phyloP scores from a whole-genome alignment of 2,113 vertebrate genomes.

The Gopherus evgoodei region DNA sequence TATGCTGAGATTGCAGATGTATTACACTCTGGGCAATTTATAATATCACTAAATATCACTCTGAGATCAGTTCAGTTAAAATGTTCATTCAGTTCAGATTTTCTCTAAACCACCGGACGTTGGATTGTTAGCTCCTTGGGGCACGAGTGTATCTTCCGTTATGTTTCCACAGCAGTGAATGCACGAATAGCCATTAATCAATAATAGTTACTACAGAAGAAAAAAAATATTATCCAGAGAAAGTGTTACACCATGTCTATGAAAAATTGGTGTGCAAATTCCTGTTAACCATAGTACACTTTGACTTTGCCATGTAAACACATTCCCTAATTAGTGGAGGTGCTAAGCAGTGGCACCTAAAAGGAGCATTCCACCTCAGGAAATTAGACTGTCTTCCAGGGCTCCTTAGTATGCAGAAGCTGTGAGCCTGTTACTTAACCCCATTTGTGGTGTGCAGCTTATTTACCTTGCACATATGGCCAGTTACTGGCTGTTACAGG shows the following conservation, averaged over 20 bases:
- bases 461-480: background rate
- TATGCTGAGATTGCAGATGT: background rate
- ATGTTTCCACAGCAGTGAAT: background rate
- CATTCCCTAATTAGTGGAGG: too few species aligned
- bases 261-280: background rate
- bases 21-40: background rate
- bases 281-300: background rate
- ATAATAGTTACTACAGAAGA: background rate
- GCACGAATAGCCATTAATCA: background rate
- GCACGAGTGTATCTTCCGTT: background rate
- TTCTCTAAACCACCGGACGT: background rate
- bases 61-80: background rate
- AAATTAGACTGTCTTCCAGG: background rate
- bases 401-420: background rate
- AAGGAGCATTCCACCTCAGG: background rate
- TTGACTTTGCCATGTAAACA: background rate
- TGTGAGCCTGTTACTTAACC: background rate
- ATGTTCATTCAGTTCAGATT: background rate
- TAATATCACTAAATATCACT: background rate
- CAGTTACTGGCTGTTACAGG: background rate
- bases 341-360: background rate
- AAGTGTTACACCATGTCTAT: accelerated
- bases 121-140: background rate
- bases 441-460: background rate
- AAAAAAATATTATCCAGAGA: background rate